Evolutionary conservation across 1,140 invertebrate species (phyloP).

Genomic region (Procambarus clarkii): DNA sequence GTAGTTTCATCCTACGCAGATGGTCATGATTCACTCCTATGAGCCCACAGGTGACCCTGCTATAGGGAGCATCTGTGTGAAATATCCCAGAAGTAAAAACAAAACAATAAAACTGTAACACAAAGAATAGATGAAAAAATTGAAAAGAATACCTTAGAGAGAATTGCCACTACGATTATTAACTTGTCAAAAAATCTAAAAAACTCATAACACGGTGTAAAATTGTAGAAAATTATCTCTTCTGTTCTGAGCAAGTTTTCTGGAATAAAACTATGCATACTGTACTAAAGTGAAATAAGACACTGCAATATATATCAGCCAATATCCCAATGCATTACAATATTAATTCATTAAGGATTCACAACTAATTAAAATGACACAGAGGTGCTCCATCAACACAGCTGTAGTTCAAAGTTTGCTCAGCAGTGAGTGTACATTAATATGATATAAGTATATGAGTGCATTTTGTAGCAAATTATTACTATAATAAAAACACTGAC

Average conservation of each 20-base stretch:
- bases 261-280: conserved; percentile 31
- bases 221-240: neutral
- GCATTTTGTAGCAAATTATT: neutral
- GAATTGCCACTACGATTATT: neutral
- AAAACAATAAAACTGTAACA: neutral
- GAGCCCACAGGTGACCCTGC: too few species aligned
- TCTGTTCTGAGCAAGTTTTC: conserved; percentile 8
- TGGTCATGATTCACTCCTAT: too few species aligned
- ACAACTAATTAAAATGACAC: conserved; percentile 6
- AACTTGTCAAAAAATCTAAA: neutral
- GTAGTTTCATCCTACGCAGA: too few species aligned
- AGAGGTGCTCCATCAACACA: conserved; percentile 6
- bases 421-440: neutral
- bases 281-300: conserved; percentile 19
- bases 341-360: neutral
- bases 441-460: neutral
- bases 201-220: conserved; percentile 2
- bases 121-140: too few species aligned
- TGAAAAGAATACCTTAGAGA: neutral
- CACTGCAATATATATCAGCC: conserved; percentile 16
- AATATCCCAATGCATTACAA: conserved; percentile 15
- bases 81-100: neutral
- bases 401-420: conserved; percentile 14
- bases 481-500: neutral
- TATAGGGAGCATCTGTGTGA: too few species aligned